Conservation (phyloP, 2,113 vertebrate genomes). For the Sinosuthora webbiana region DNA sequence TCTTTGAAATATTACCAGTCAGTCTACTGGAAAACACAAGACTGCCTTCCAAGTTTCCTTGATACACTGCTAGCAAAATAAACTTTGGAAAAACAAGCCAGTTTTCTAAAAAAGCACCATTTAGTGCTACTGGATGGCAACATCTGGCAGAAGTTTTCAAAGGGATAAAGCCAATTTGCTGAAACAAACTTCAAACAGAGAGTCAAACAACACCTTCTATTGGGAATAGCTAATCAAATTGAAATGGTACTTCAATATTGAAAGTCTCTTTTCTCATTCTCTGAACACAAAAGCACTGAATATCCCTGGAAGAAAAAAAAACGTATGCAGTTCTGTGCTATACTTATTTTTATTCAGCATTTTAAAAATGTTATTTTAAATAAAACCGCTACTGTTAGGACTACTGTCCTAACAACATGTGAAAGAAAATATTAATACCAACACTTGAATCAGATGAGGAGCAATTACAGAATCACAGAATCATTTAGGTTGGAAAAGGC, state of each 20-base stretch:
- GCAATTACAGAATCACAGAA: background rate
- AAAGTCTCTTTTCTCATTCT: background rate
- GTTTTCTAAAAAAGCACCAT: background rate
- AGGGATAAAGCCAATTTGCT: background rate
- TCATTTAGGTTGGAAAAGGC: background rate
- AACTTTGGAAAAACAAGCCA: background rate
- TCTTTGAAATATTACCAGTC: background rate
- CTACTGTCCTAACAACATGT: background rate
- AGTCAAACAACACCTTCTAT: background rate
- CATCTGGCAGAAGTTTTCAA: background rate
- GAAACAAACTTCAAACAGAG: background rate
- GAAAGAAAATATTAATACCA: background rate
- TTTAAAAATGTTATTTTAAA: background rate
- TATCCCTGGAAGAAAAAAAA: background rate
- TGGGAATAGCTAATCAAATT: background rate
- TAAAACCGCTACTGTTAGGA: background rate
- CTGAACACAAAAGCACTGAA: background rate
- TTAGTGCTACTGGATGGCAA: background rate
- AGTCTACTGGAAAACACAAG: background rate
- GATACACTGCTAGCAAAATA: background rate
- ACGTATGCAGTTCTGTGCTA: accelerated
- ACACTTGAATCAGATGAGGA: background rate
- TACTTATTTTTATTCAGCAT: background rate
- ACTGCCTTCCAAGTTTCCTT: background rate
- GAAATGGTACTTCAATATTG: background rate